A percentile compares a stretch with the other conserved stretches of the same genome.
These are phyloP conservation scores for Eonycteris spelaea DNA, from an alignment of 2,113 vertebrate genomes.

Conservation along the genomic window DNA sequence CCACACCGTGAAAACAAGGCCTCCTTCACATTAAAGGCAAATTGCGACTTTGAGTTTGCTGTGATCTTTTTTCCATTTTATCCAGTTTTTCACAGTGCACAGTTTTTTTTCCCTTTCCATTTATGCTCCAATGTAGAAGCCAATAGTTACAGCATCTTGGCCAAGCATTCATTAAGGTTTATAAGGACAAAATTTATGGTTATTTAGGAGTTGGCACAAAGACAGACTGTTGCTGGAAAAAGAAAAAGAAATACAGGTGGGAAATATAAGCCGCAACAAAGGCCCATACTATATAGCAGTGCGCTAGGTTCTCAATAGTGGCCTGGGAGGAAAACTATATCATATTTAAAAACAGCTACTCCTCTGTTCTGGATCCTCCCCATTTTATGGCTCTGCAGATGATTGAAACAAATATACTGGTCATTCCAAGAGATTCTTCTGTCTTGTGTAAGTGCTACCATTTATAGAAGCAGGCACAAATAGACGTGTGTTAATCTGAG, in stretches of 20 bases:
- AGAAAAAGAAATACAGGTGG: slow-evolving; percentile 77
- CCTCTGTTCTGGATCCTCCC: not conserved
- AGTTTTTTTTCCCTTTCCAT: slow-evolving; percentile 74
- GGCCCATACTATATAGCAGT: slow-evolving; percentile 37
- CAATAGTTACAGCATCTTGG: slow-evolving; percentile 82
- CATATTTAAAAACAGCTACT: not conserved
- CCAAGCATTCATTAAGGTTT: slow-evolving; percentile 85
- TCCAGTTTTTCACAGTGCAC: slow-evolving; percentile 76
- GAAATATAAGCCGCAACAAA: slow-evolving; percentile 71
- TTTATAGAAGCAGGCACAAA: not conserved
- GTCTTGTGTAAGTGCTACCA: not conserved
- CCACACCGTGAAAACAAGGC: slow-evolving; percentile 81
- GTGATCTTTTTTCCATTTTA: slow-evolving; percentile 82
- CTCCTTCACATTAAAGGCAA: slow-evolving; percentile 82
- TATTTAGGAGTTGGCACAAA: slow-evolving; percentile 82
- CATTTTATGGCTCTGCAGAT: slow-evolving; percentile 1
- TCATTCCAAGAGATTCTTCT: slow-evolving; percentile 4
- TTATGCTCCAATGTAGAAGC: slow-evolving; percentile 80
- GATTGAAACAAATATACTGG: not conserved
- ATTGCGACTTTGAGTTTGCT: slow-evolving; percentile 80
- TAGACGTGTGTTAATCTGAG: not conserved
- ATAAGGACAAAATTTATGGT: slow-evolving; percentile 84
- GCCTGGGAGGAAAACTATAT: not conserved
- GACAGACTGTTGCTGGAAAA: slow-evolving; percentile 74
- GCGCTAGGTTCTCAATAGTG: slow-evolving; percentile 4